These are phyloP conservation scores for Coracopsis vasa DNA, from an alignment of 2,113 vertebrate genomes.

Conservation along the genomic window DNA sequence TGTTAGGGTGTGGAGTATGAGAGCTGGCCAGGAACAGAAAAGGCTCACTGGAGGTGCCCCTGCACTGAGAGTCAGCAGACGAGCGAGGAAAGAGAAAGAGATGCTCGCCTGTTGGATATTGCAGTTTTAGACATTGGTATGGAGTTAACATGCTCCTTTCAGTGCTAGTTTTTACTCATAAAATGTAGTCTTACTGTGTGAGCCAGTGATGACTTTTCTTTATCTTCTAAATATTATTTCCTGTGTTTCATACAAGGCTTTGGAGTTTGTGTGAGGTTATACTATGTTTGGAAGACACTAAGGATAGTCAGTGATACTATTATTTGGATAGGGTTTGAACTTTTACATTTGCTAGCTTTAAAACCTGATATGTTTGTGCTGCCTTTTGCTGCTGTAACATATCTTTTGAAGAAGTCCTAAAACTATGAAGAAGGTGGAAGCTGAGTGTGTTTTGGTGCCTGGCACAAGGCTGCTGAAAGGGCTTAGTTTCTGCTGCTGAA, in stretches of 20 bases:
- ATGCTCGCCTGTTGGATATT: fast-evolving
- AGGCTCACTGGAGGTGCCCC: fast-evolving
- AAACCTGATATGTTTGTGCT: neutral
- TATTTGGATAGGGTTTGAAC: neutral
- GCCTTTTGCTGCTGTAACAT: neutral
- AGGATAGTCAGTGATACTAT: neutral
- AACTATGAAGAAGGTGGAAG: neutral
- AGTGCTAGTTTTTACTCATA: neutral
- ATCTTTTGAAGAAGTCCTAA: neutral
- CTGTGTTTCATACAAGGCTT: neutral
- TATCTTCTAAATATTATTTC: neutral
- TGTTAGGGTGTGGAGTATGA: fast-evolving
- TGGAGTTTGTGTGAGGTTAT: neutral
- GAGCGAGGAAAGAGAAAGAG: neutral
- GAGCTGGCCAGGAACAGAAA: neutral
- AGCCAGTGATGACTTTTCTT: neutral
- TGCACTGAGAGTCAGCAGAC: neutral
- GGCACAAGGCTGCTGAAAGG: neutral
- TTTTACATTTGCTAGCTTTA: neutral
- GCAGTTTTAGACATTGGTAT: neutral
- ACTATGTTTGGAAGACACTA: neutral
- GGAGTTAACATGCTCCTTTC: neutral
- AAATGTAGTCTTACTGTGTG: neutral
- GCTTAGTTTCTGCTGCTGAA: neutral
- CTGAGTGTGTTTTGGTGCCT: neutral